phyloP scores from a whole-genome alignment of 2,888 invertebrate species.

The Drosophila ezoana region DNA sequence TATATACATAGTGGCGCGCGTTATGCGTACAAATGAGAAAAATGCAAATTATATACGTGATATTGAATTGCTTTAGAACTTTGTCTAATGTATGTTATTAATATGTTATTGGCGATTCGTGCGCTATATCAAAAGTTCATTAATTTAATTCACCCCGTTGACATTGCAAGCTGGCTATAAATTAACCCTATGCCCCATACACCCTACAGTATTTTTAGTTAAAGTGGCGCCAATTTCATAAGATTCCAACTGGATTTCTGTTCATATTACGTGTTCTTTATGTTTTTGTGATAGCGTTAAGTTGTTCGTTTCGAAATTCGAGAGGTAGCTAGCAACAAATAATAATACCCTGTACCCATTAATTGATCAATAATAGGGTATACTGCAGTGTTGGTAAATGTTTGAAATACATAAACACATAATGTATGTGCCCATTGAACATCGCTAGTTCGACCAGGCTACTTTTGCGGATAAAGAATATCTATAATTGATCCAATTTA shows the following conservation, averaged over 20 bases:
- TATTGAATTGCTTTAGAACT: background rate
- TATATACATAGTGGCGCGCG: conserved; percentile 9
- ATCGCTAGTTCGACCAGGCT: no score
- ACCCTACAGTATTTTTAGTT: background rate
- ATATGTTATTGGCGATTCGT: background rate
- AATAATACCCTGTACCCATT: background rate
- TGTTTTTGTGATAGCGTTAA: conserved; percentile 21
- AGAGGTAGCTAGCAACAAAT: conserved; percentile 10
- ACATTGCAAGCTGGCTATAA: conserved; percentile 1
- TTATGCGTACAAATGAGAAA: conserved; percentile 8
- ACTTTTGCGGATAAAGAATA: no score
- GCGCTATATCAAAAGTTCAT: conserved; percentile 13
- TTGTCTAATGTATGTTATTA: background rate
- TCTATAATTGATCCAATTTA: no score
- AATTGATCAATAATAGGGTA: background rate
- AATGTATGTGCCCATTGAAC: no score
- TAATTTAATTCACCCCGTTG: conserved; percentile 10
- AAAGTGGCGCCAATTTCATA: conserved; percentile 31
- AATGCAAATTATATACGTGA: background rate
- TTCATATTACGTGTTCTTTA: conserved; percentile 14
- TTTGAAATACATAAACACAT: background rate
- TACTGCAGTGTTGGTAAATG: background rate
- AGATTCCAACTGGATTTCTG: conserved; percentile 3
- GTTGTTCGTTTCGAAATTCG: conserved; percentile 18
- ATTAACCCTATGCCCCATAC: background rate